A percentile compares a stretch with the other conserved stretches of the same genome.
These are phyloP conservation scores for Megaceryle alcyon DNA, from an alignment of 2,797 vertebrate genomes.

Conservation along the genomic window DNA sequence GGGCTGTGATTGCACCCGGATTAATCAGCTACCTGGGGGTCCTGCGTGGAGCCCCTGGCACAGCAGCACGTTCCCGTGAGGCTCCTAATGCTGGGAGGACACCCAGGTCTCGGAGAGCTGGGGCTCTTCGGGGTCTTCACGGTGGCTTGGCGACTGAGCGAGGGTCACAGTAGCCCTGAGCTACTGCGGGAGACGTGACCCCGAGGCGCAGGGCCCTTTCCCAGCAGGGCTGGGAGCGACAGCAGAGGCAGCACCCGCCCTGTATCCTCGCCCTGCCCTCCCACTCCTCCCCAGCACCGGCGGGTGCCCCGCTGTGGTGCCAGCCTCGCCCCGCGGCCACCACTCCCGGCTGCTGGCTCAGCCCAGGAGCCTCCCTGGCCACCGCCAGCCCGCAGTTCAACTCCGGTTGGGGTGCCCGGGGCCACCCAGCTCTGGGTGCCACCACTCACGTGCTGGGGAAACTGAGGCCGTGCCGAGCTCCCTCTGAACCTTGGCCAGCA, in stretches of 20 bases:
- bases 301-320: not conserved
- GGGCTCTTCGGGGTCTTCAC: rapidly evolving
- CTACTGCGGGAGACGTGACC: not conserved
- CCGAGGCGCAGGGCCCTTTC: not conserved
- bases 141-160: rapidly evolving
- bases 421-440: not conserved
- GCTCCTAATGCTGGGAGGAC: not conserved
- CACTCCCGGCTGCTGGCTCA: not conserved
- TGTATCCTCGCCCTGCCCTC: not conserved
- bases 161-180: not conserved
- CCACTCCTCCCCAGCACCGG: not conserved
- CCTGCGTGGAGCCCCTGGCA: rapidly evolving
- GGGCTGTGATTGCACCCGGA: rapidly evolving
- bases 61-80: rapidly evolving
- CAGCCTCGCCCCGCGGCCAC: not conserved
- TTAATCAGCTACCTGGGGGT: rapidly evolving
- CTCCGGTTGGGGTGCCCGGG: not conserved
- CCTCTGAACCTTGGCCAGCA: not conserved
- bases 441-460: not conserved
- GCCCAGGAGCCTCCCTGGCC: not conserved
- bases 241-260: not conserved
- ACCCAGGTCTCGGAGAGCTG: rapidly evolving
- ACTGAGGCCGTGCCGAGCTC: not conserved
- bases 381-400: not conserved
- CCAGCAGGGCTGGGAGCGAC: not conserved